Evolutionary conservation across 2,888 invertebrate species (phyloP).

Genomic region (Scotopteryx bipunctaria): DNA sequence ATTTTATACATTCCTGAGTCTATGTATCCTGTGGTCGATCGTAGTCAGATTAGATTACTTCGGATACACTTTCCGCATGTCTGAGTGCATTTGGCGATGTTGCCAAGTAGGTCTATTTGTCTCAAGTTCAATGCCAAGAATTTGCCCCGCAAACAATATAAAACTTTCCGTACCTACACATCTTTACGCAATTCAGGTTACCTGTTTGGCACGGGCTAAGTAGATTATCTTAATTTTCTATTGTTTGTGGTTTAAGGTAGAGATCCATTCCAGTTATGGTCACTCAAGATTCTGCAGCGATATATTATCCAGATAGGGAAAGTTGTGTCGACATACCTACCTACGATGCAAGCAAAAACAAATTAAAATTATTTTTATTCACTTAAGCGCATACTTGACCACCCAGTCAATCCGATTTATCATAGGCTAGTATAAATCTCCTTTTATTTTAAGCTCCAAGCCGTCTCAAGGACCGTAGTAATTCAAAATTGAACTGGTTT

Average conservation of each 20-base stretch:
- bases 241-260: conserved; percentile 36
- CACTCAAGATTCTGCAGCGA: conserved; percentile 19
- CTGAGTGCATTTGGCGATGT: conserved; percentile 55
- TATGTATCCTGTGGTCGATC: not conserved
- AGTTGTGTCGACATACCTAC: not conserved
- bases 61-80: conserved; percentile 5
- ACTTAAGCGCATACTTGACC: conserved; percentile 6
- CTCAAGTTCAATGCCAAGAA: conserved; percentile 79
- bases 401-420: conserved; percentile 19
- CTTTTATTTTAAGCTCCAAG: conserved; percentile 17
- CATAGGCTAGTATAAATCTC: conserved; percentile 11
- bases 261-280: conserved; percentile 28
- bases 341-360: not conserved
- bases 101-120: conserved; percentile 65
- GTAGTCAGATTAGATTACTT: not conserved
- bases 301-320: conserved; percentile 2
- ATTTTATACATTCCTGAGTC: not conserved
- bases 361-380: too few species aligned
- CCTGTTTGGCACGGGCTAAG: conserved; percentile 38
- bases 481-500: conserved; percentile 55
- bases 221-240: conserved; percentile 40
- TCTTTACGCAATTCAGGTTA: conserved; percentile 39
- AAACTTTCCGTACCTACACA: conserved; percentile 50
- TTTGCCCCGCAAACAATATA: conserved; percentile 52
- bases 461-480: conserved; percentile 35